A percentile compares a stretch with the other conserved stretches of the same genome.
Evolutionary conservation across 64 coral and sea anemone genomes (phyloP).

Genomic region (Stichodactyla mertensii): DNA sequence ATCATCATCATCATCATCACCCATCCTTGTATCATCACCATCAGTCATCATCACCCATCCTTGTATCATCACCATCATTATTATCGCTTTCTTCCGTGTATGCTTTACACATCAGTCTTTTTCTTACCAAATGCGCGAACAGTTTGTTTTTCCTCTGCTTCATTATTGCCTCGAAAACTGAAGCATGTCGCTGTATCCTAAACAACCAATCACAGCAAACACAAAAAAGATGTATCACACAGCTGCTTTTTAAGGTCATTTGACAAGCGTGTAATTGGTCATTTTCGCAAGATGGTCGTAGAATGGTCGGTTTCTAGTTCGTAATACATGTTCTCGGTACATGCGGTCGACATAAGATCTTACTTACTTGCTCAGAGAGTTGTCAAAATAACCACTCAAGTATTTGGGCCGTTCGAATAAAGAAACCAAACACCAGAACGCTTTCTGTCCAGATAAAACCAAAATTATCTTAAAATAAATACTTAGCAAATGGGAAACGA

Average conservation of each 20-base stretch:
- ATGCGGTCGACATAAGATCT: background rate
- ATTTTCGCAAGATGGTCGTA: too few species aligned
- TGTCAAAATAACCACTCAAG: conserved; percentile 87
- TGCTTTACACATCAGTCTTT: background rate
- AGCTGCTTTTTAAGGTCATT: too few species aligned
- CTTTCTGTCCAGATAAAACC: conserved; percentile 27
- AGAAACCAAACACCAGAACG: conserved; percentile 84
- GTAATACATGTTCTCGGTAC: too few species aligned
- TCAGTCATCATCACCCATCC: too few species aligned
- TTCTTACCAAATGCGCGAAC: conserved; percentile 73
- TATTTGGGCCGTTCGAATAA: conserved; percentile 95
- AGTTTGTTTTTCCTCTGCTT: conserved; percentile 67
- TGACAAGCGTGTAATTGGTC: too few species aligned
- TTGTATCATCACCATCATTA: too few species aligned
- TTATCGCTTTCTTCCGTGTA: too few species aligned
- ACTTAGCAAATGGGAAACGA: background rate
- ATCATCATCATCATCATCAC: too few species aligned
- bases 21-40: too few species aligned
- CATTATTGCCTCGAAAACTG: conserved; percentile 85
- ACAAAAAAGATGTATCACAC: background rate
- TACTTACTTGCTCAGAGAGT: conserved; percentile 86
- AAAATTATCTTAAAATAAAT: background rate
- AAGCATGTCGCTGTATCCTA: conserved; percentile 88
- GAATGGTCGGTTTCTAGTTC: too few species aligned
- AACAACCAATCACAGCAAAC: background rate